Evolutionary conservation across 2,888 invertebrate genomes (phyloP).

Genomic region (Xestia xanthographa): DNA sequence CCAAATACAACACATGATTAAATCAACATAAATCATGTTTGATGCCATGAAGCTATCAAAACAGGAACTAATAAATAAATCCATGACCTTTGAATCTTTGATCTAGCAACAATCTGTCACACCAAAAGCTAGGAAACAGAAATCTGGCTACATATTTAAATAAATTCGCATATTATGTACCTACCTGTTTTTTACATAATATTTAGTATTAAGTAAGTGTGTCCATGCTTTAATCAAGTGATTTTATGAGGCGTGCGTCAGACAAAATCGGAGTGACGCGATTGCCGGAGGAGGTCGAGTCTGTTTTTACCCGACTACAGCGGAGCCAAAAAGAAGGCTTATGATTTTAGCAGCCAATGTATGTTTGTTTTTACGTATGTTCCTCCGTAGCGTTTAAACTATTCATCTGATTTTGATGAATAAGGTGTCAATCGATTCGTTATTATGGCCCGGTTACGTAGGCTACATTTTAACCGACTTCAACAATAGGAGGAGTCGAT

Average conservation of each 20-base stretch:
- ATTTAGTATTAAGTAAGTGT: slow-evolving; percentile 16
- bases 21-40: neutral
- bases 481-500: too few species aligned
- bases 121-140: slow-evolving; percentile 12
- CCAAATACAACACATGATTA: neutral
- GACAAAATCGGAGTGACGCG: neutral
- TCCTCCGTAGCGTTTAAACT: too few species aligned
- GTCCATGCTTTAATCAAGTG: slow-evolving; percentile 15
- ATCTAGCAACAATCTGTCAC: neutral
- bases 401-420: too few species aligned
- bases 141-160: slow-evolving; percentile 6
- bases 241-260: slow-evolving; percentile 22
- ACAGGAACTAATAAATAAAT: slow-evolving; percentile 5
- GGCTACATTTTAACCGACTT: too few species aligned
- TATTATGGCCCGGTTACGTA: too few species aligned
- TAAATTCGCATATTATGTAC: slow-evolving; percentile 31
- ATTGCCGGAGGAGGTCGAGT: neutral
- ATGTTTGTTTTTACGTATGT: too few species aligned
- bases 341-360: too few species aligned
- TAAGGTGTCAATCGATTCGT: too few species aligned
- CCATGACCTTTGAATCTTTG: slow-evolving; percentile 31
- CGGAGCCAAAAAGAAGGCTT: too few species aligned
- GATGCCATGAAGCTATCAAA: neutral
- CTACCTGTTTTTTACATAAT: slow-evolving; percentile 33
- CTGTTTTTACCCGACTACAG: neutral